Evolutionary conservation across 2,113 vertebrate genomes (phyloP), one percentile per base, ranked within the genome.

Genomic region (Silurus glanis): DNA sequence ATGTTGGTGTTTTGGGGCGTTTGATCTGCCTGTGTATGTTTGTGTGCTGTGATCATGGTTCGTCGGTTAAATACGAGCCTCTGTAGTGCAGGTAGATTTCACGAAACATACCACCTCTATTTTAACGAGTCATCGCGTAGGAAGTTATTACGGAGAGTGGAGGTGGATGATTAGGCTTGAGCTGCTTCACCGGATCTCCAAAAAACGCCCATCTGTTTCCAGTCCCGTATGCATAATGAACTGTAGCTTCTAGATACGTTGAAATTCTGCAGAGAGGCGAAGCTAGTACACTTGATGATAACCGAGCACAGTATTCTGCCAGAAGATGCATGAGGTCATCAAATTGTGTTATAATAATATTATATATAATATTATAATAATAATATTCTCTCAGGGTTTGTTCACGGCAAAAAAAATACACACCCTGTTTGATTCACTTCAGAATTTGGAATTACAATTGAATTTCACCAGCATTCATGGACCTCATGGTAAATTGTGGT

Each of bases 221-320:
- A 14, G 9, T 51, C 14, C 59, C 16, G 8, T 55, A 67, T 67
- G 17, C 84, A n/a, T 67, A 67, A 55, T n/a, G 21, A 19, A 14
- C 59, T 61, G 80, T 82, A 83, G 47, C 21, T 7, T 83, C 64
- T 47, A 6, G 56, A 53, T 85, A 47, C 49, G 23, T 75, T 55
- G 10, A 59, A 62, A 53, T 83, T 28, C 66, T 53, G 61, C 83
- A 28, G 64, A 66, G 74, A 75, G 56, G 16, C 4, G 19, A 9
- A 9, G 16, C 80, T 85, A 55, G 78, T 76, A 83, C 28, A 61
- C 12, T 59, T 55, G 53, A 69, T 82, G 78, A 85, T 66, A 56
- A 64, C 80, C 28, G 21, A 5, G 12, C 64, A 53, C 47, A 4
- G 16, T 19, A 49, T 51, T 23, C 8, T 51, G 4, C 13, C 9